Evolutionary conservation across 2,797 vertebrate species (phyloP), one percentile per base, ranked within the genome.

Genomic region (Lepus oiostolus): DNA sequence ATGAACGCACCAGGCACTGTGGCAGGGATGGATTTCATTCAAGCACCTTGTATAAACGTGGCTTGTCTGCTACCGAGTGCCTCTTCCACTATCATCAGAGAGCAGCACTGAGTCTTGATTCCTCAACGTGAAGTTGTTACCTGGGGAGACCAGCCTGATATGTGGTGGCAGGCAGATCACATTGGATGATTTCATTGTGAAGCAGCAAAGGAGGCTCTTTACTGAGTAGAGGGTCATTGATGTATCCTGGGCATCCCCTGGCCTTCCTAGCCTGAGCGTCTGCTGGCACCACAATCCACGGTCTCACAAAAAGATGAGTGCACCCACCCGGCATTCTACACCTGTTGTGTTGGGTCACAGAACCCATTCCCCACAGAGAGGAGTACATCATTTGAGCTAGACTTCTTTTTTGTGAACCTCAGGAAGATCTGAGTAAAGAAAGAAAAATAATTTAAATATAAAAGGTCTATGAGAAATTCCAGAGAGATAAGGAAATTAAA

Each of bases 271-370:
- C 0, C 1, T 0, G 32, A 26, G 22, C 6, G 30, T 21, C 35
- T 17, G 2, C 5, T 1, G 5, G 10, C 32, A 5, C 19, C 0
- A 1, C 16, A 8, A 1, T 7, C 50, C 14, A 8, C 54, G 60
- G 17, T 10, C 12, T 72, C 58, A 11, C 4, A 19, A 3, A 71
- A 24, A 24, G 9, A 26, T 14, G 42, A 32, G 42, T 72, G 22
- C 4, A 26, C 13, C 13, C 9, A 38, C 2, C 35, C 10, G 21
- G 9, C 21, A 26, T 42, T 11, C 38, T 17, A 42, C 35, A 24
- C 22, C 17, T 1, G 0, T 35, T 42, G 11, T 42, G 28, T 14
- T 1, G 42, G 2, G 2, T 47, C 16, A 4, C 5, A 8, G 4
- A 24, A 17, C 7, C 32, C 7, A 22, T 16, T 4, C 5, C 71